Evolutionary conservation across 2,888 invertebrate species (phyloP).

Genomic region (Cloeon dipterum): DNA sequence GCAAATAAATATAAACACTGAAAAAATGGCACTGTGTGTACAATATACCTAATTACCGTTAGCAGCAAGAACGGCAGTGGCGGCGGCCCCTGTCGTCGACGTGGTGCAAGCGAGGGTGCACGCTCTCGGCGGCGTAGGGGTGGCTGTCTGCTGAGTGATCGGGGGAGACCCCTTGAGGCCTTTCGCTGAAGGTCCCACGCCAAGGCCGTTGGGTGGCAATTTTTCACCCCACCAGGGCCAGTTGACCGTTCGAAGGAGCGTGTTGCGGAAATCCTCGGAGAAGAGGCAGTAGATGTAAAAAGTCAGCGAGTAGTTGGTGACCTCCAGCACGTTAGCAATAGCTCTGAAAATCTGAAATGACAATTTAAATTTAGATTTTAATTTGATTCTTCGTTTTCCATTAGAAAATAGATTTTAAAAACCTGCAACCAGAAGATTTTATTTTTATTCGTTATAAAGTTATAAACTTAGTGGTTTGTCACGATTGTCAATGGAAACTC

Average conservation of each 20-base stretch:
- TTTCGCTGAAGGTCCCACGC: background rate
- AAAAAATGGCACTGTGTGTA: no score
- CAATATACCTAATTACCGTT: no score
- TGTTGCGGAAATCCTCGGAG: constrained; percentile 51
- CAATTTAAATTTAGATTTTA: no score
- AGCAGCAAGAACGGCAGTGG: background rate
- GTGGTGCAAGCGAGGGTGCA: background rate
- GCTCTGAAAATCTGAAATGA: constrained; percentile 39
- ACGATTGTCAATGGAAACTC: no score
- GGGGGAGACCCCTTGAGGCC: background rate
- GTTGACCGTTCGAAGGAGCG: constrained; percentile 35
- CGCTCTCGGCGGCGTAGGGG: background rate
- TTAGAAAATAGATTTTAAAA: no score
- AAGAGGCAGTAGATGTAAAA: constrained; percentile 60
- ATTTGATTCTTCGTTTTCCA: no score
- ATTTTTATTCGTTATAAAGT: no score
- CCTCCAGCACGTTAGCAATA: constrained; percentile 45
- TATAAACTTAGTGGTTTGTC: no score
- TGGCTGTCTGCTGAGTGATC: background rate
- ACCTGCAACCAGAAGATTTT: no score
- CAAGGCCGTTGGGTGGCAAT: background rate
- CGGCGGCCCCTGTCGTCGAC: background rate
- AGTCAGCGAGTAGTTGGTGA: constrained; percentile 52
- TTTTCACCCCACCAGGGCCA: constrained; percentile 22
- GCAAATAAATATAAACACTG: no score